These are phyloP conservation scores for Platycheirus albimanus DNA, from an alignment of 2,888 invertebrate species.

Conservation along the genomic window DNA sequence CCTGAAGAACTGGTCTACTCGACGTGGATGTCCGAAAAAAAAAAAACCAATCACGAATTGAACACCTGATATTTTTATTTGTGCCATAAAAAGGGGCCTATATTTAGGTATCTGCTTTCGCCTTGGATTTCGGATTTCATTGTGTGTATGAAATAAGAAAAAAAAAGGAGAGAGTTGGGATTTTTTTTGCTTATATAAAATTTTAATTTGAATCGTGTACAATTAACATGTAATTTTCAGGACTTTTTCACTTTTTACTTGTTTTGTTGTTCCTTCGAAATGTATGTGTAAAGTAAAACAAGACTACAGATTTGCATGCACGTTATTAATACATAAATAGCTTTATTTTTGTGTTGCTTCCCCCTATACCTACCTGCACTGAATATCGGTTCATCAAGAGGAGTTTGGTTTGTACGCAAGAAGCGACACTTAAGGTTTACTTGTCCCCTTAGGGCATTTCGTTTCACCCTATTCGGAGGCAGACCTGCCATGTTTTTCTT, in stretches of 20 bases:
- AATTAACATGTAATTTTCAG: slow-evolving; percentile 61
- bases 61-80: slow-evolving; percentile 73
- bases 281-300: too few species aligned
- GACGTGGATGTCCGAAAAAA: slow-evolving; percentile 23
- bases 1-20: slow-evolving; percentile 50
- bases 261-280: slow-evolving; percentile 32
- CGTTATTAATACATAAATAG: too few species aligned
- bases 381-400: slow-evolving; percentile 23
- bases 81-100: slow-evolving; percentile 59
- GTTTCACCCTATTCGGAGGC: slow-evolving; percentile 22
- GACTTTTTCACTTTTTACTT: slow-evolving; percentile 32
- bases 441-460: slow-evolving; percentile 38
- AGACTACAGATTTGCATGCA: slow-evolving; percentile 60
- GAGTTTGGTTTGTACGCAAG: slow-evolving; percentile 41
- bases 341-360: slow-evolving; percentile 12
- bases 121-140: slow-evolving; percentile 17
- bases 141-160: neutral
- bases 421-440: slow-evolving; percentile 56
- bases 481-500: slow-evolving; percentile 11
- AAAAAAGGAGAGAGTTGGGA: slow-evolving; percentile 19
- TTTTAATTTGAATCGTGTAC: slow-evolving; percentile 35
- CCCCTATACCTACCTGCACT: neutral
- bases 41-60: slow-evolving; percentile 70
- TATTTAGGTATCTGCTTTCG: slow-evolving; percentile 41
- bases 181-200: slow-evolving; percentile 37